Evolutionary conservation across 2,888 invertebrate genomes (phyloP).

Genomic region (Cephus sareptanus): DNA sequence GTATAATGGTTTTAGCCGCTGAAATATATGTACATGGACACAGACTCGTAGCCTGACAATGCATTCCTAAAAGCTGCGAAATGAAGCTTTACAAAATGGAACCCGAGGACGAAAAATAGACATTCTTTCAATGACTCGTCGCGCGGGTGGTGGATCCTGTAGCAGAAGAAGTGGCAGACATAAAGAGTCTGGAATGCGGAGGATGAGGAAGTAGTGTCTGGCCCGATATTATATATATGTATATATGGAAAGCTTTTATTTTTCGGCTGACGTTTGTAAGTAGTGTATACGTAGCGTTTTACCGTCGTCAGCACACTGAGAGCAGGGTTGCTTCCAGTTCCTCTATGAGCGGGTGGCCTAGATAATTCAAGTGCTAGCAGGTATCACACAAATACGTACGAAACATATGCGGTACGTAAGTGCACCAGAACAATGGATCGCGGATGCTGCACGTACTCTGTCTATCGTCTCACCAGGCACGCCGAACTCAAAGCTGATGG

Average conservation of each 20-base stretch:
- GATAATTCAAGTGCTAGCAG: slow-evolving; percentile 36
- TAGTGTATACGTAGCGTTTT: slow-evolving; percentile 26
- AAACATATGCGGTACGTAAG: neutral
- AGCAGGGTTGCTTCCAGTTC: slow-evolving; percentile 25
- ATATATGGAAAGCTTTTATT: slow-evolving; percentile 26
- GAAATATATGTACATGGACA: neutral
- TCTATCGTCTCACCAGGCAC: neutral
- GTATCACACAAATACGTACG: slow-evolving; percentile 16
- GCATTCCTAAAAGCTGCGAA: neutral
- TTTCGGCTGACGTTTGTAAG: slow-evolving; percentile 32
- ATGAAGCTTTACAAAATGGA: neutral
- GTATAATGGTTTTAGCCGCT: neutral
- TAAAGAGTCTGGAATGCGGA: neutral
- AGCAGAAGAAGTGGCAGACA: neutral
- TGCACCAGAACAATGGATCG: slow-evolving; percentile 5
- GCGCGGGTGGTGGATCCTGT: neutral
- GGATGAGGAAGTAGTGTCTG: neutral
- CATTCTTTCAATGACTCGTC: neutral
- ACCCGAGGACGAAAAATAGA: neutral
- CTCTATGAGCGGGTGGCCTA: slow-evolving; percentile 36
- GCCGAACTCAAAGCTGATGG: neutral
- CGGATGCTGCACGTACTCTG: neutral
- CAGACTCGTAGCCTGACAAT: neutral
- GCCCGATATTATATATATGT: neutral
- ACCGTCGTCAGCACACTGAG: slow-evolving; percentile 37